These are phyloP conservation scores for Campoplex capitator DNA, from an alignment of 2,888 invertebrate genomes.

Conservation along the genomic window DNA sequence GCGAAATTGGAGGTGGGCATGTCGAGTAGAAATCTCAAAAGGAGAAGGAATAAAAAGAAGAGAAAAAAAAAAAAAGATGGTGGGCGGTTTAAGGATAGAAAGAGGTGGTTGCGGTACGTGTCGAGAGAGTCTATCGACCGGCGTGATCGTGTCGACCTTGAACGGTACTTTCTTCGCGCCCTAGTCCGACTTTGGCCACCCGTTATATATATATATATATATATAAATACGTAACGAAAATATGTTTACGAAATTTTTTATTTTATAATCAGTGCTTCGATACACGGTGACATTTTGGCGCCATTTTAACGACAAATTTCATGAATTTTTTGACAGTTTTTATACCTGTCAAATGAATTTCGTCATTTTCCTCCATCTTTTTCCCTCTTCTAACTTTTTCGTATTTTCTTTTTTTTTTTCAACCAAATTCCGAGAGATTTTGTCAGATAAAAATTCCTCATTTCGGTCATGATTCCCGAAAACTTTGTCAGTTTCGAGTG, in stretches of 20 bases:
- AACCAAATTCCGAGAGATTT: too few species aligned
- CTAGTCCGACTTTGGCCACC: conserved; percentile 67
- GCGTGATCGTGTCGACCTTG: conserved; percentile 75
- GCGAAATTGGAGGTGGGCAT: neutral
- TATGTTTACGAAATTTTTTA: neutral
- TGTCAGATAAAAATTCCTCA: too few species aligned
- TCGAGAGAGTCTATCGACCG: conserved; percentile 69
- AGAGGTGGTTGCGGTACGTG: conserved; percentile 28
- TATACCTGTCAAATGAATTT: neutral
- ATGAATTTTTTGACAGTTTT: neutral
- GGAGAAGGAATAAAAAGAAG: neutral
- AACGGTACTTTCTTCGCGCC: conserved; percentile 77
- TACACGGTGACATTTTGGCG: neutral
- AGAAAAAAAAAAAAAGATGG: neutral
- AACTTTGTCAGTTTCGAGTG: too few species aligned
- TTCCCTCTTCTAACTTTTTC: too few species aligned
- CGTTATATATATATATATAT: conserved; percentile 9
- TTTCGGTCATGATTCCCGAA: too few species aligned
- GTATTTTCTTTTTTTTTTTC: too few species aligned
- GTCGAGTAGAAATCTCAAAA: conserved; percentile 29
- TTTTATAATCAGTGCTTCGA: neutral
- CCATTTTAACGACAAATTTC: neutral
- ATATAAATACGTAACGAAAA: neutral
- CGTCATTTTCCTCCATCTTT: neutral
- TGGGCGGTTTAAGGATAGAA: conserved; percentile 26